These are phyloP conservation scores for Cantharis flavilabris DNA, from an alignment of 2,888 invertebrate genomes.

Conservation along the genomic window DNA sequence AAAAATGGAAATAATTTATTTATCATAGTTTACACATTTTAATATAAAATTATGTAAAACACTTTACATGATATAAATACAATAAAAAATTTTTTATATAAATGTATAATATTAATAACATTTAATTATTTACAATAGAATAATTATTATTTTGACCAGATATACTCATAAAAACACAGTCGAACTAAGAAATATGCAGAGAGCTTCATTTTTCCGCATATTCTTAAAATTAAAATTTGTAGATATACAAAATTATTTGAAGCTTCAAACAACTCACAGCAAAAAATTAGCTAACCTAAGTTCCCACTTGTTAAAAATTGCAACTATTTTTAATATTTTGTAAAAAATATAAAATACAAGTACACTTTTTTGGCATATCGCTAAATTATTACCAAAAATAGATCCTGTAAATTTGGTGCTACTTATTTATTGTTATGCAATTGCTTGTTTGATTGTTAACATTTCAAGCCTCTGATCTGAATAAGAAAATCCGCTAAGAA, in stretches of 20 bases:
- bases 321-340: not conserved
- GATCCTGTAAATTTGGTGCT: slow-evolving; percentile 22
- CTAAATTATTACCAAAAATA: slow-evolving; percentile 29
- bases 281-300: not conserved
- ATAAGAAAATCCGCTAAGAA: not conserved
- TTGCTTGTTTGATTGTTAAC: slow-evolving; percentile 5
- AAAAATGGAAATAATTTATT: slow-evolving; percentile 37
- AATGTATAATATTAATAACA: slow-evolving; percentile 51
- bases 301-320: not conserved
- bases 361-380: slow-evolving; percentile 31
- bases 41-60: slow-evolving; percentile 53
- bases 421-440: slow-evolving; percentile 15
- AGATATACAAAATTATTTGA: not conserved
- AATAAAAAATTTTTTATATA: slow-evolving; percentile 43
- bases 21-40: slow-evolving; percentile 48
- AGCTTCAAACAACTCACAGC: not conserved
- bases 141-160: slow-evolving; percentile 53
- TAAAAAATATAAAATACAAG: slow-evolving; percentile 20
- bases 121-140: slow-evolving; percentile 49
- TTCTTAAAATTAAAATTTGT: not conserved
- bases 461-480: not conserved
- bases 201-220: not conserved
- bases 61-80: slow-evolving; percentile 49
- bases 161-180: slow-evolving; percentile 53
- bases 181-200: slow-evolving; percentile 42